phyloP scores from a whole-genome alignment of 1,140 invertebrate genomes.

The Hycleus cichorii region DNA sequence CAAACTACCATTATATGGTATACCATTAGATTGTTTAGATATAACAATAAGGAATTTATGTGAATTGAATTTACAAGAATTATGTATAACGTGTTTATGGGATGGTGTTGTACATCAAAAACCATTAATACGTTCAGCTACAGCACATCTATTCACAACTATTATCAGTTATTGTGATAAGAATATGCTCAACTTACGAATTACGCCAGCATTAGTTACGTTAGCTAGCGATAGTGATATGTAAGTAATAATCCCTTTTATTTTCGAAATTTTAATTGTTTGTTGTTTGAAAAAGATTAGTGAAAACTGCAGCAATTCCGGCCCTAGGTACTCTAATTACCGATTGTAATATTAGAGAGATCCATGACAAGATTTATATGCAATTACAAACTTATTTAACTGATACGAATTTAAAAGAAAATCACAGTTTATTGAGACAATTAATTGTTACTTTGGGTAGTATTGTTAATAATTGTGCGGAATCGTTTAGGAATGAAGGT shows the following conservation, averaged over 20 bases:
- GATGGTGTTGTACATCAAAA: constrained; percentile 62
- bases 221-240: constrained; percentile 62
- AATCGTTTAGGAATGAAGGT: constrained; percentile 52
- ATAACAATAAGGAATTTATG: constrained; percentile 46
- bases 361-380: constrained; percentile 62
- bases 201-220: constrained; percentile 63
- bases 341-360: constrained; percentile 48
- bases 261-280: background rate
- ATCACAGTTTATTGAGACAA: constrained; percentile 42
- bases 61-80: constrained; percentile 45
- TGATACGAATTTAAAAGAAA: constrained; percentile 45
- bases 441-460: constrained; percentile 46
- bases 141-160: constrained; percentile 54
- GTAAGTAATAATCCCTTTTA: constrained; percentile 43
- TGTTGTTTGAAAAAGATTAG: constrained; percentile 44
- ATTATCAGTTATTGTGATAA: constrained; percentile 52
- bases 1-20: constrained; percentile 47
- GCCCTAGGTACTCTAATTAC: constrained; percentile 59
- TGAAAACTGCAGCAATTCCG: constrained; percentile 56
- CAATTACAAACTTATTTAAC: constrained; percentile 61
- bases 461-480: constrained; percentile 46
- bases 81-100: constrained; percentile 56
- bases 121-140: constrained; percentile 49
- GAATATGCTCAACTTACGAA: constrained; percentile 49
- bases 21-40: constrained; percentile 47